Base-by-base conservation (phyloP, 2,888 invertebrate species). In the Leucophora obtusa region DNA sequence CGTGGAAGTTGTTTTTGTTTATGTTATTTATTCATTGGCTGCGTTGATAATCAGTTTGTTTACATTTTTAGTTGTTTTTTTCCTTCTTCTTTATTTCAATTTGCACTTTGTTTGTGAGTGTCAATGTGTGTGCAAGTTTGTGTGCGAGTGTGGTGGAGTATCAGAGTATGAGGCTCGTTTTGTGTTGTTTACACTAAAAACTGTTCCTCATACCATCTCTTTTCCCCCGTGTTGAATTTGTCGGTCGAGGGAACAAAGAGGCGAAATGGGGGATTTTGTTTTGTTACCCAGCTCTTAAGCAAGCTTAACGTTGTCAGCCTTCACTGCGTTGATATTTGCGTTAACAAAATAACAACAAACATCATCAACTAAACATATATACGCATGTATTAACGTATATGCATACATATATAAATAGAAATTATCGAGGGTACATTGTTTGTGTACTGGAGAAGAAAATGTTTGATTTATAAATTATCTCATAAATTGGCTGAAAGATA, bases 1-100 rank as follows among this genome's bases (percentile, higher is more conserved):
- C 63, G 69, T 72, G 38, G 78, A 81, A 73, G 62, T 59, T 28
- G 69, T 78, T 82, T 68, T 82, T 72, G 62, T 82, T 80, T 82
- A 82, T 82, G 83, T 87, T 87, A 87, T 88, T 88, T 88, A 87
- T 88, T 87, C 87, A 87, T 87, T 88, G 87, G 86, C 86, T 87
- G 86, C 87, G 86, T 86, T 87, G 87, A 88, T 88, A 88, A 88
- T 88, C 87, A 88, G 88, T 88, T 88, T 88, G 87, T 88, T 88
- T 88, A 88, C 87, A 88, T 87, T 87, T 88, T 88, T 86, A 86
- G 87, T 87, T 84, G 85, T 84, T 85, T 71, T 77, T 63, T 38
- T 56, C 66, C 66, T 74, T 62, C 66, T 68, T 76, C 76, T 72
- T 62, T 65, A 73, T 65, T 81, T 72, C 73, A 77, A 69, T 77